A percentile compares a stretch with the other conserved stretches of the same genome.
Conservation (phyloP, 2,797 vertebrate species). For the Dicrostonyx torquatus region DNA sequence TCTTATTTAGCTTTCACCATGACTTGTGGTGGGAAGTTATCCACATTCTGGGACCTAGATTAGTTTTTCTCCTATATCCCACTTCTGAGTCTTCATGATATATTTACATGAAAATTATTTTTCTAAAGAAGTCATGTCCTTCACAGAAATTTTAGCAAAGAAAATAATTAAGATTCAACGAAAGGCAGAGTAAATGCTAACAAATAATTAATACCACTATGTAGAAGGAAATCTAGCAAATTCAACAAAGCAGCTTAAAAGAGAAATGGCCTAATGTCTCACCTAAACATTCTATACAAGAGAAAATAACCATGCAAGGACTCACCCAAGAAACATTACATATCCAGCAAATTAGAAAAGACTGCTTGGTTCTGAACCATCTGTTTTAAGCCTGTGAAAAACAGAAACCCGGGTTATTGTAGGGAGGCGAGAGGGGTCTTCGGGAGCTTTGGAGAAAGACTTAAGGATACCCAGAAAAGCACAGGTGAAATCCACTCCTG, state of each 20-base stretch:
- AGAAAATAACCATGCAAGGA: neutral
- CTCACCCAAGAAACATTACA: neutral
- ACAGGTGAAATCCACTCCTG: neutral
- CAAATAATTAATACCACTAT: neutral
- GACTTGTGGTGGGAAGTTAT: neutral
- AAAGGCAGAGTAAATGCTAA: neutral
- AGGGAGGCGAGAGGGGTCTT: neutral
- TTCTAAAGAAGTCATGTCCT: neutral
- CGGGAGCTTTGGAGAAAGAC: neutral
- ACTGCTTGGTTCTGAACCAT: neutral
- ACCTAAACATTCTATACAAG: neutral
- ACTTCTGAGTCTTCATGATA: neutral
- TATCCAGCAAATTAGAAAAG: neutral
- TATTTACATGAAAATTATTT: neutral
- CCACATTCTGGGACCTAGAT: neutral
- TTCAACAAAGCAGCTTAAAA: neutral
- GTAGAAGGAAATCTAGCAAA: neutral
- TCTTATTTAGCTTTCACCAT: neutral
- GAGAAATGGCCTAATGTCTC: constrained; percentile 7
- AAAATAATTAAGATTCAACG: neutral
- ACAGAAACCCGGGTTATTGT: neutral
- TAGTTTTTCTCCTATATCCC: neutral
- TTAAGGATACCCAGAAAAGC: neutral
- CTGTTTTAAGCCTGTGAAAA: neutral
- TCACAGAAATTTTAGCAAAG: constrained; percentile 33